phyloP scores from a whole-genome alignment of 1,140 invertebrate species.

The Elymnias hypermnestra region DNA sequence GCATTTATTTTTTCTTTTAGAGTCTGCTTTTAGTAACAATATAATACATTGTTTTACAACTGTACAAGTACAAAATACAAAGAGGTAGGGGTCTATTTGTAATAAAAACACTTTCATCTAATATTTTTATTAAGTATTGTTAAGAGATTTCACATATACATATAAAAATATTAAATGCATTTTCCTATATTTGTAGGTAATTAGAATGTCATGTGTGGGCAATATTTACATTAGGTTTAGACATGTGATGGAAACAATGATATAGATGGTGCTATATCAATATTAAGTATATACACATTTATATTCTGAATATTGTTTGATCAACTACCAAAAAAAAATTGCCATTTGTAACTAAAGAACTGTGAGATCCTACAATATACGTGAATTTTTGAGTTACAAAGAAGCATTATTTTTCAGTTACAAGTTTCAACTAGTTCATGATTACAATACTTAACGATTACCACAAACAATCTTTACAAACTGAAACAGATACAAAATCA shows the following conservation, averaged over 20 bases:
- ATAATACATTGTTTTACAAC: no score
- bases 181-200: slow-evolving; percentile 52
- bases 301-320: no score
- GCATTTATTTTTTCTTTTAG: no score
- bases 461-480: no score
- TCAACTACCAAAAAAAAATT: background rate
- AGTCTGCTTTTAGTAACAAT: no score
- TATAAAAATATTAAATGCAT: slow-evolving; percentile 73
- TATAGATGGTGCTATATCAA: slow-evolving; percentile 40
- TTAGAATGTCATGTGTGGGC: slow-evolving; percentile 54
- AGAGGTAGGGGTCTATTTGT: no score
- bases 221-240: slow-evolving; percentile 58
- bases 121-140: slow-evolving; percentile 72
- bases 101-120: slow-evolving; percentile 55
- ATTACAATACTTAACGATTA: background rate
- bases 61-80: no score
- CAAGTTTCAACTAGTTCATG: background rate
- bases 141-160: slow-evolving; percentile 44
- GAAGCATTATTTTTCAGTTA: no score
- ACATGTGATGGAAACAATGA: slow-evolving; percentile 46
- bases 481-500: no score
- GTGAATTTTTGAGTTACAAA: no score
- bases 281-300: slow-evolving; percentile 28
- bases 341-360: background rate
- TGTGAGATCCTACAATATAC: no score